These are phyloP conservation scores for Torymus tubicola DNA, from an alignment of 2,888 invertebrate species.

Conservation along the genomic window DNA sequence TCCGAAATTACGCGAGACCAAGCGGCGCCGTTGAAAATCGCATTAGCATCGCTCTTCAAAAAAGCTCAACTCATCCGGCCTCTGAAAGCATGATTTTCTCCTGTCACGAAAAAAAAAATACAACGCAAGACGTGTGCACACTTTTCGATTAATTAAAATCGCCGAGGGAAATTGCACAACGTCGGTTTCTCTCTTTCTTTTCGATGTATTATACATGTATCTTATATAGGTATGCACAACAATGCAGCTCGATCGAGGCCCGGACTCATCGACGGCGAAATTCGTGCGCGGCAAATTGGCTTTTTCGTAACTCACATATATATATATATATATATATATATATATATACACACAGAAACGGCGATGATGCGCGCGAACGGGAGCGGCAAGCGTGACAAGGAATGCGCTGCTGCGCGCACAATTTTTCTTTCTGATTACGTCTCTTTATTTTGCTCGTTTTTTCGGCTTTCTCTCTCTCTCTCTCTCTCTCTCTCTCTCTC, in stretches of 20 bases:
- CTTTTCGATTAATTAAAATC: conserved; percentile 50
- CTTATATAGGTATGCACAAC: conserved; percentile 1
- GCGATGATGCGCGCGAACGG: conserved; percentile 1
- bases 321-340: no score
- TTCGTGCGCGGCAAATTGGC: conserved; percentile 34
- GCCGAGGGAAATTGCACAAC: neutral
- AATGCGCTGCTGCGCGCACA: conserved; percentile 29
- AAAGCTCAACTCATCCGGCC: conserved; percentile 34
- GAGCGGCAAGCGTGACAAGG: conserved; percentile 43
- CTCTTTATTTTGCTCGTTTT: conserved; percentile 2
- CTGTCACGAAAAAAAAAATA: neutral
- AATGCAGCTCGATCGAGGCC: neutral
- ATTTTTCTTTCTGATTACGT: conserved; percentile 4
- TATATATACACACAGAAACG: neutral
- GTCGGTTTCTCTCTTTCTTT: conserved; percentile 12
- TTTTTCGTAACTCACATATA: conserved; percentile 22
- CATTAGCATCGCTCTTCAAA: conserved; percentile 4
- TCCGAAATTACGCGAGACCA: neutral
- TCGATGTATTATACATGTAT: conserved; percentile 34
- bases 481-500: neutral
- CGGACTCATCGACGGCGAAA: conserved; percentile 30
- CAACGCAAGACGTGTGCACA: conserved; percentile 5
- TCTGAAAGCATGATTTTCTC: neutral
- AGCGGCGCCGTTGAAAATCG: conserved; percentile 10
- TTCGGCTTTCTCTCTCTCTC: neutral